Conservation (phyloP, 2,888 invertebrate species). For the Lucinisca nassula region DNA sequence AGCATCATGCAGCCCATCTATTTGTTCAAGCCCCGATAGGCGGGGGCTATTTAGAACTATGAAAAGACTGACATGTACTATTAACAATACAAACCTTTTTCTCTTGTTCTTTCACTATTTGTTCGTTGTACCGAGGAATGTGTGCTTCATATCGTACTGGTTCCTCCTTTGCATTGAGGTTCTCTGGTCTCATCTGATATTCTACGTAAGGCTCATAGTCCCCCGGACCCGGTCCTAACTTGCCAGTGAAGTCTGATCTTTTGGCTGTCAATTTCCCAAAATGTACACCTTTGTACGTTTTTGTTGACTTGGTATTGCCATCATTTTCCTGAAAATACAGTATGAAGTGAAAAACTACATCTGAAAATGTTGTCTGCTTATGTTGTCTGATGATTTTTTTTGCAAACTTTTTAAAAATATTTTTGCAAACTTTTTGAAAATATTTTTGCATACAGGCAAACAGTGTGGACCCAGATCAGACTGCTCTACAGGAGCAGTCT, state of each 20-base stretch:
- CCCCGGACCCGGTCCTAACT: constrained; percentile 87
- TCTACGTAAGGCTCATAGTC: constrained; percentile 86
- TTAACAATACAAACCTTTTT: constrained; percentile 86
- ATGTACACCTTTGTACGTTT: constrained; percentile 86
- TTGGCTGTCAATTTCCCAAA: constrained; percentile 86
- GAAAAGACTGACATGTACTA: too few species aligned
- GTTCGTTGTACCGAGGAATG: constrained; percentile 87
- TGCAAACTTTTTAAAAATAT: too few species aligned
- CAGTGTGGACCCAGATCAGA: too few species aligned
- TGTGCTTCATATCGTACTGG: constrained; percentile 81
- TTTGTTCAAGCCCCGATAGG: too few species aligned
- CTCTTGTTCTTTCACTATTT: constrained; percentile 83
- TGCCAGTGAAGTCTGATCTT: constrained; percentile 82
- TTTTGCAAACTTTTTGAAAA: too few species aligned
- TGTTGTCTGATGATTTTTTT: too few species aligned
- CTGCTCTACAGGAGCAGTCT: too few species aligned
- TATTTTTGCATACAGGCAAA: too few species aligned
- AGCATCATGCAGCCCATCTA: too few species aligned
- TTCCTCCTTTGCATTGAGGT: constrained; percentile 75
- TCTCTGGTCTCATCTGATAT: constrained; percentile 72
- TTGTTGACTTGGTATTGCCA: constrained; percentile 76
- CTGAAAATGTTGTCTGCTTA: too few species aligned
- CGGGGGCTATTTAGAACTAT: too few species aligned
- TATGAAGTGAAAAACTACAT: too few species aligned
- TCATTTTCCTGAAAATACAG: constrained; percentile 7